Conservation (phyloP, 1,140 invertebrate species). For the Brachionus rotundiformis region DNA sequence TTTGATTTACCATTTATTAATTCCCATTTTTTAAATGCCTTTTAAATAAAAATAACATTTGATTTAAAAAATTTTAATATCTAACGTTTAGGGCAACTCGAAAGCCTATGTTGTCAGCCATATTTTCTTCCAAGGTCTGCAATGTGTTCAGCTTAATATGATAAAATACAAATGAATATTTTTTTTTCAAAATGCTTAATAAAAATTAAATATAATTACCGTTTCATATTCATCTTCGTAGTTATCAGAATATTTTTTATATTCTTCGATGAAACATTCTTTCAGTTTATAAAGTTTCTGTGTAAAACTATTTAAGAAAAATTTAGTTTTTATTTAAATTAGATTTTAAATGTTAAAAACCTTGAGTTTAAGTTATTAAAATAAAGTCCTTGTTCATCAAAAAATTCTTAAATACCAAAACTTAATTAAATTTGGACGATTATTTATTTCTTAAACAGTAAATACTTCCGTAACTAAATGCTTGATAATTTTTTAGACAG, state of each 20-base stretch:
- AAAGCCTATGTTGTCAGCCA: slow-evolving; percentile 30
- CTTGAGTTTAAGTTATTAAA: background rate
- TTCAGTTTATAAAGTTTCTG: background rate
- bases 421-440: background rate
- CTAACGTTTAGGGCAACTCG: background rate
- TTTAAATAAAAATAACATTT: background rate
- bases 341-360: background rate
- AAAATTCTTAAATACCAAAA: background rate
- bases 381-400: background rate
- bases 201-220: background rate
- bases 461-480: background rate
- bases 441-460: background rate
- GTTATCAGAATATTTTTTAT: background rate
- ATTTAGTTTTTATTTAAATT: background rate
- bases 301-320: background rate
- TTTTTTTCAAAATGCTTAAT: background rate
- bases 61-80: background rate
- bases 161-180: background rate
- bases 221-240: background rate
- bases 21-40: slow-evolving; percentile 21
- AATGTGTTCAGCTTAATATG: background rate
- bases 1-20: background rate
- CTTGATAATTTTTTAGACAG: background rate
- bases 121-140: slow-evolving; percentile 25
- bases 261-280: background rate